Evolutionary conservation across 2,888 invertebrate genomes (phyloP).

Genomic region (Oligia latruncula): DNA sequence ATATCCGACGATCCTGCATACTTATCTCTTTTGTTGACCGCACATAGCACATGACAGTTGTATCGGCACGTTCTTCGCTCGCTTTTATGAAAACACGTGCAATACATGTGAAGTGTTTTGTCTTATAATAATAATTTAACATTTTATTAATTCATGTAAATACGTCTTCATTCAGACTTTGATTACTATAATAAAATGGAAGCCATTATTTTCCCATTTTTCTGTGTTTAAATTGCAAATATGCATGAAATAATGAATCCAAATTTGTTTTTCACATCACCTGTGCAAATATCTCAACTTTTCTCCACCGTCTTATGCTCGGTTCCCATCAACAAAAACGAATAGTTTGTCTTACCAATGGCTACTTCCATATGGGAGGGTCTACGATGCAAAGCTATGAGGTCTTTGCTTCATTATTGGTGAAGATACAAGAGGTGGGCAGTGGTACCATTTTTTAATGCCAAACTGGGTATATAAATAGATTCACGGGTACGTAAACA

Average conservation of each 20-base stretch:
- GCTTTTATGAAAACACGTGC: slow-evolving; percentile 20
- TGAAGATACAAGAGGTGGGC: no score
- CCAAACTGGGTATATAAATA: no score
- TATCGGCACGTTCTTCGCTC: slow-evolving; percentile 10
- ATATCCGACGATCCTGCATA: no score
- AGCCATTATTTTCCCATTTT: background rate
- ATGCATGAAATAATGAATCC: background rate
- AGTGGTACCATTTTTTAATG: no score
- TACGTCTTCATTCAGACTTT: background rate
- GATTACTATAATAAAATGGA: background rate
- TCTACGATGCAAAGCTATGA: no score
- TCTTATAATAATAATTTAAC: background rate
- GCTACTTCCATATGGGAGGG: no score
- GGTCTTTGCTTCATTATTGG: no score
- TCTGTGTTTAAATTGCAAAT: background rate
- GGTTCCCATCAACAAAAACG: no score
- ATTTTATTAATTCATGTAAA: background rate
- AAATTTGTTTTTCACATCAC: background rate
- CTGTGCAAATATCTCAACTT: background rate
- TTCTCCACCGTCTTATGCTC: background rate
- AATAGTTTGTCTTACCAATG: no score
- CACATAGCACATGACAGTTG: background rate
- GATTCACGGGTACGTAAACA: no score
- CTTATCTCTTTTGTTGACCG: no score
- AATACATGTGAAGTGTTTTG: background rate